Base-by-base conservation (phyloP, 64 coral and sea anemone species). In the Astreopora myriophthalma region DNA sequence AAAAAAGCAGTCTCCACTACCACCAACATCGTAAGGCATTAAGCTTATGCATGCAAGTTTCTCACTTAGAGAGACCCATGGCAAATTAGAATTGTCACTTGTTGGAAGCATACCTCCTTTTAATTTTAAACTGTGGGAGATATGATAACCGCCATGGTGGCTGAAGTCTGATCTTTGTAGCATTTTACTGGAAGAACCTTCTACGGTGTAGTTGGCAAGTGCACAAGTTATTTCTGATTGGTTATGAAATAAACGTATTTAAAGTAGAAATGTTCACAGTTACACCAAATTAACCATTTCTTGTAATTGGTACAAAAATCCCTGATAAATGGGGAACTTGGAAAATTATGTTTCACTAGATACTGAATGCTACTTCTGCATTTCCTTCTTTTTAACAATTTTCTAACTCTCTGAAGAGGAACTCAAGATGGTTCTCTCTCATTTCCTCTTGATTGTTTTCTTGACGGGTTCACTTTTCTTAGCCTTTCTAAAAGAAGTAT, bases 21-120 rank as follows among this genome's bases (percentile, higher is more conserved):
- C 75, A 79, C 75, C 75, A 79, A 49, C 38, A 79, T 79, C 75
- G 7, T 49, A 79, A 49, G 75, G 75, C 29, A 49, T 48, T 79
- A 79, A 58, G 17, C 42, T 29, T 49, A 48, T 58, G 5, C 22
- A 33, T 49, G 75, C 8, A 24, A 79, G 39, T 79, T 33, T 79
- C 27, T 58, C 49, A 77, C 22, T 77, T 42, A 77, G 48, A 48
- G 7, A 48, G 37, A 9, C 37, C 74, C 74, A 77, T 77, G 74
- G 74, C 37, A 52, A 77, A 77, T 42, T 77, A 77, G 20, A 69
- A 69, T 69, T 32, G 66, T 77, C 37, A 28, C 8, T 77, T 42
- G 74, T 25, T 48, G 74, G 36, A 44, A 25, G n/a, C 74, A 77
- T 77, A 42, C 74, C 33, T 44, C 74, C 74, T 48, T 52, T 77